phyloP scores from a whole-genome alignment of 2,888 invertebrate genomes.

The Augiades crinisus region DNA sequence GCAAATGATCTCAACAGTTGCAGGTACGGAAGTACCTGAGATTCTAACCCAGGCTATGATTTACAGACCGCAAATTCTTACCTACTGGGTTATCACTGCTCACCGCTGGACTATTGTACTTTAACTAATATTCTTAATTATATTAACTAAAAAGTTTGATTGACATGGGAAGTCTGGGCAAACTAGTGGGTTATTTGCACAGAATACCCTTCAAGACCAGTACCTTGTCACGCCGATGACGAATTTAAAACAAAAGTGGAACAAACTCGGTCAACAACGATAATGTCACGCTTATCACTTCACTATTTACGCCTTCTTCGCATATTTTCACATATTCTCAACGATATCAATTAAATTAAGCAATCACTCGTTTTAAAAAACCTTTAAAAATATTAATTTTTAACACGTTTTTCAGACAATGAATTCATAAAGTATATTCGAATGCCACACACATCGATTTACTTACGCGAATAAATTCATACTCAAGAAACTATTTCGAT shows the following conservation, averaged over 20 bases:
- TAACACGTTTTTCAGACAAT: no score
- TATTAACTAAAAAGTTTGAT: no score
- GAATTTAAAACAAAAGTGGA: conserved; percentile 53
- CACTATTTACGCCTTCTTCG: conserved; percentile 69
- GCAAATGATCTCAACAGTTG: no score
- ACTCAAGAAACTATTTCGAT: conserved; percentile 61
- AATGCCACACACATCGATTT: conserved; percentile 8
- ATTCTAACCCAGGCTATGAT: no score
- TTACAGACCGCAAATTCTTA: no score
- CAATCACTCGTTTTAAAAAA: neutral
- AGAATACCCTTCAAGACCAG: conserved; percentile 36
- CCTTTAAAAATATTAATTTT: no score
- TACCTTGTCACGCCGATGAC: conserved; percentile 53
- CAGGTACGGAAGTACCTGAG: no score
- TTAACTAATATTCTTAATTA: neutral
- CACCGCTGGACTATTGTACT: no score
- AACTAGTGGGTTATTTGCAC: neutral
- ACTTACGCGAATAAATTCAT: conserved; percentile 49
- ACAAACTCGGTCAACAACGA: conserved; percentile 64
- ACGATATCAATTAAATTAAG: neutral
- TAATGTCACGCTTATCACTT: conserved; percentile 55
- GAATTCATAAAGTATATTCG: no score
- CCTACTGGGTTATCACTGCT: no score
- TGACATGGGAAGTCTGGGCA: no score
- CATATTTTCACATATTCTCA: conserved; percentile 46